phyloP scores from a whole-genome alignment of 2,797 vertebrate species.

The Aldrovandia affinis region DNA sequence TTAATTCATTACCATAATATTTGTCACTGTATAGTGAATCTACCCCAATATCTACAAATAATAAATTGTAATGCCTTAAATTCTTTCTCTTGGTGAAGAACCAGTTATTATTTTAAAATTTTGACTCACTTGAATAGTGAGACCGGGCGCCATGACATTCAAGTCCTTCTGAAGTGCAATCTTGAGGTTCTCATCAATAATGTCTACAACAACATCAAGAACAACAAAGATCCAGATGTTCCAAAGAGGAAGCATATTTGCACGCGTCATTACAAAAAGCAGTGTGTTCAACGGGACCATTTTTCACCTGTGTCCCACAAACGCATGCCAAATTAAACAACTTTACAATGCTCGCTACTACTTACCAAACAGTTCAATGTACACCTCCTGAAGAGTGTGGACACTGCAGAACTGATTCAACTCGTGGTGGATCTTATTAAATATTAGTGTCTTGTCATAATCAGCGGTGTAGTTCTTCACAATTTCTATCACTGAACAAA shows the following conservation, averaged over 20 bases:
- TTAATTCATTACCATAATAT: not conserved
- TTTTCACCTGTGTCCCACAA: not conserved
- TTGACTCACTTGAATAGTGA: constrained; percentile 89
- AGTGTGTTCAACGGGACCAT: not conserved
- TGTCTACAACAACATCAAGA: constrained; percentile 76
- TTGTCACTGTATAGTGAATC: not conserved
- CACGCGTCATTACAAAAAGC: not conserved
- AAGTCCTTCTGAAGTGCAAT: constrained; percentile 92
- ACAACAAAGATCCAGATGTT: constrained; percentile 19
- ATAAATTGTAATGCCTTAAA: not conserved
- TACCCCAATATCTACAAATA: not conserved
- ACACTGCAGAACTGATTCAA: constrained; percentile 99
- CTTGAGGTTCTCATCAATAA: constrained; percentile 97
- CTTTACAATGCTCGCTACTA: not conserved
- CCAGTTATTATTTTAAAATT: not conserved
- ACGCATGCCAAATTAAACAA: constrained; percentile 18
- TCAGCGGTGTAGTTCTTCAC: constrained; percentile 96
- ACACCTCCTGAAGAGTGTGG: constrained; percentile 96
- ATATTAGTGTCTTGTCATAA: constrained; percentile 97
- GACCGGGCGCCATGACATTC: constrained; percentile 91
- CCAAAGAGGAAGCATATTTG: not conserved
- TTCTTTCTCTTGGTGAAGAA: not conserved
- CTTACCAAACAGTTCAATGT: constrained; percentile 97
- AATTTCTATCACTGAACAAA: constrained; percentile 76
- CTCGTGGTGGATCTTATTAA: constrained; percentile 98